These are phyloP conservation scores for Drosophila neutralis DNA, from an alignment of 2,888 invertebrate species.

Conservation along the genomic window DNA sequence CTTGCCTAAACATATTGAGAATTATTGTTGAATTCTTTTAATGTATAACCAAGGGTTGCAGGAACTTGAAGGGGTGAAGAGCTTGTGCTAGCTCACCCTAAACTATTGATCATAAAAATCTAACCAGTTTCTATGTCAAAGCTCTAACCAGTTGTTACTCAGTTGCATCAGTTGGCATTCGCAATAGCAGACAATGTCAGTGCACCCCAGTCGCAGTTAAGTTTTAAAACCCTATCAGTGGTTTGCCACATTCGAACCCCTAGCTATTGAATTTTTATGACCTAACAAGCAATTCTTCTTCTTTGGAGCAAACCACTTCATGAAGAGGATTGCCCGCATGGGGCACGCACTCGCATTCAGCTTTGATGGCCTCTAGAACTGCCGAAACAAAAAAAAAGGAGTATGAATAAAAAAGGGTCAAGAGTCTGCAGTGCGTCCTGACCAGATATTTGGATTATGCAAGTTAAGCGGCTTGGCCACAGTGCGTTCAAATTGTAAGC, in stretches of 20 bases:
- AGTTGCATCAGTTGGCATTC: conserved; percentile 29
- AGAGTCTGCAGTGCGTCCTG: conserved; percentile 74
- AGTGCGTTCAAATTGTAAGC: conserved; percentile 69
- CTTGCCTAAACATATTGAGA: conserved; percentile 51
- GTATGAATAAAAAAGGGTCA: conserved; percentile 51
- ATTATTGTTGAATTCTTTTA: conserved; percentile 36
- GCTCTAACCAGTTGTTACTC: conserved; percentile 31
- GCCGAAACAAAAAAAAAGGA: conserved; percentile 9
- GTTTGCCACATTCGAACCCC: conserved; percentile 30
- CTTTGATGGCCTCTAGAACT: conserved; percentile 45
- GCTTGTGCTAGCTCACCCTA: not conserved
- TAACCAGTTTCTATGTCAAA: conserved; percentile 40
- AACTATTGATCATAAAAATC: conserved; percentile 30
- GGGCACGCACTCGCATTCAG: conserved; percentile 48
- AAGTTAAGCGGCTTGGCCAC: conserved; percentile 79
- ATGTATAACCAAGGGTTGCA: conserved; percentile 2
- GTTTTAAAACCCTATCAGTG: conserved; percentile 39
- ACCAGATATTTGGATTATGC: conserved; percentile 82
- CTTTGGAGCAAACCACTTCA: conserved; percentile 17
- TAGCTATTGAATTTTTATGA: conserved; percentile 70
- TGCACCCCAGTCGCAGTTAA: conserved; percentile 27
- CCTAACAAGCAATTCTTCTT: conserved; percentile 50
- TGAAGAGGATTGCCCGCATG: conserved; percentile 53
- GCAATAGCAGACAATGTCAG: conserved; percentile 40
- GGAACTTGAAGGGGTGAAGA: not conserved